Evolutionary conservation across 1,140 invertebrate species (phyloP), one percentile per base, ranked within the genome.

Genomic region (Oreohelix idahoensis): DNA sequence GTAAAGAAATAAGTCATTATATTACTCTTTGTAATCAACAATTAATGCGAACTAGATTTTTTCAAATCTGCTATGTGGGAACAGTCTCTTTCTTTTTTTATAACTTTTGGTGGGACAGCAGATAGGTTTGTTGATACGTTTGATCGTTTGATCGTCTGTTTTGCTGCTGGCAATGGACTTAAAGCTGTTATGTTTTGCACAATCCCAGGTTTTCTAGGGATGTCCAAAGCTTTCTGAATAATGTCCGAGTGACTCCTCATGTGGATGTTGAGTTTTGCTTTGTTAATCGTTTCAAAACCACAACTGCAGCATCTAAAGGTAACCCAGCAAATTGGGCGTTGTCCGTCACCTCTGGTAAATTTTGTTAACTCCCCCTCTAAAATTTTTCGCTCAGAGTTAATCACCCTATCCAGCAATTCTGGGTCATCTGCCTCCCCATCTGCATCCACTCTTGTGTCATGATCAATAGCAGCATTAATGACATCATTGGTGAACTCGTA

Each of bases 401-500:
- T 84, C 20, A 89, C 89, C 29, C 84, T 87, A 45, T 84, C 84
- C 70, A 87, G 83, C 58, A 89, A 86, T 39, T 86, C 86, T 17
- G 86, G 84, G 26, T 88, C 87, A 84, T 89, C 86, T 42, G 69
- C 73, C 58, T 88, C 83, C 36, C 70, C 82, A 23, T 86, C 86
- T 42, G 81, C 85, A 45, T 90, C 91, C 17, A 87, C 83, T 15
- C 85, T 86, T 71, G 86, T 87, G 82, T 92, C 92, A 81, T 90
- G 91, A 81, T 92, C 92, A 53, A 92, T 91, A 38, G 92, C 92
- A 15, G 91, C 91, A 82, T 92, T 92, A 76, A 92, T 92, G 70
- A 91, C 90, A 69, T 90, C 89, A 78, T 92, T 92, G 73, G 91
- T 92, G 70, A 90, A 89, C 81, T 91, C 88, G 66, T 92, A 93